Evolutionary conservation across 2,113 vertebrate genomes (phyloP), one percentile per base, ranked within the genome.

Genomic region (Ochotona princeps): DNA sequence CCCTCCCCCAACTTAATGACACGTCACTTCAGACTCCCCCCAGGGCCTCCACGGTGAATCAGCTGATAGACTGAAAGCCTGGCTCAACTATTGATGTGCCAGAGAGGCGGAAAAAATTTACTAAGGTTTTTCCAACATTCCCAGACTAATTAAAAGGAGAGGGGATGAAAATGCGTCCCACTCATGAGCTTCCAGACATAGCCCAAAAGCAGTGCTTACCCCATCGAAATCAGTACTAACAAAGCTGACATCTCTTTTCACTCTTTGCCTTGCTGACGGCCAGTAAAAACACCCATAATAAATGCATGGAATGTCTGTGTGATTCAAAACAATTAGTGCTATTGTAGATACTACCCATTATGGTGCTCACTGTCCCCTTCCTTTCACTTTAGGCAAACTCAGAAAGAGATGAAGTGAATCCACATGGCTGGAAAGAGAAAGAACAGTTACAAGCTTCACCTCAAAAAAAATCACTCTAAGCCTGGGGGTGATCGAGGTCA

Each of bases 351-450:
- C 15, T 18, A 83, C 60, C 26, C 67, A 67, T 70, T 70, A 32
- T 12, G 60, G 78, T 28, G 18, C n/a, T 57, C 49, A 51, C 2
- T n/a, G 82, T 32, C 38, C 63, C 44, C 73, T 83, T 91, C 75
- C 66, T 91, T 93, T 81, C 73, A 61, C 76, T 89, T 80, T 44
- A 79, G 67, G 82, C 49, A 91, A 74, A 90, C 20, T 95, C 69
- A 73, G 78, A 89, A 93, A n/a, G 32, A 89, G n/a, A 63, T 35
- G 12, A 92, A 82, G 30, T 30, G 79, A 88, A 70, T 25, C 47
- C 81, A 78, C 67, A 13, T 21, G 44, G 49, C 67, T 35, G 83
- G 25, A 66, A 83, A 92, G 30, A 72, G 44, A 54, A 82, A 26
- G 74, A 67, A 82, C 23, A 35, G 0, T 21, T 18, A 20, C 1